phyloP scores from a whole-genome alignment of 2,888 invertebrate genomes.

The Tholera decimalis region DNA sequence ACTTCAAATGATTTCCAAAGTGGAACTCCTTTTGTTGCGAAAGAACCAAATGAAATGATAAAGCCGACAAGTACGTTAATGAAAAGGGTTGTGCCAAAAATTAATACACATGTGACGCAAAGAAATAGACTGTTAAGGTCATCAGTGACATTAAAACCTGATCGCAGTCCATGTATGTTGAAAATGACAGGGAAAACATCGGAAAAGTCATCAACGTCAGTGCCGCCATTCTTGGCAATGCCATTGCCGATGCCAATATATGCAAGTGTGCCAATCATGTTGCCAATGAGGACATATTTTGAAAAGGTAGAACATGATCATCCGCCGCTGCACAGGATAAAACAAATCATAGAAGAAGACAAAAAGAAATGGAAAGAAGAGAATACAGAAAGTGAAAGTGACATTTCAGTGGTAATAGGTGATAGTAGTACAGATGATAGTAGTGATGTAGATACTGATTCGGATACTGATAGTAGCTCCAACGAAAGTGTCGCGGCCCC shows the following conservation, averaged over 20 bases:
- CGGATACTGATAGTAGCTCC: not conserved
- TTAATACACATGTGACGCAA: not conserved
- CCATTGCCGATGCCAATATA: constrained; percentile 46
- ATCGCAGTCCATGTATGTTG: not conserved
- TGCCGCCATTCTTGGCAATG: not conserved
- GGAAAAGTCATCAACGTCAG: not conserved
- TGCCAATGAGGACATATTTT: constrained; percentile 75
- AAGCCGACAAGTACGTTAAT: not conserved
- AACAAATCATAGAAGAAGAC: constrained; percentile 66
- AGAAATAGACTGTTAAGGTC: not conserved
- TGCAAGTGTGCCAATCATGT: constrained; percentile 67
- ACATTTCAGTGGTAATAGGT: constrained; percentile 38
- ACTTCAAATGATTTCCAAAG: not conserved
- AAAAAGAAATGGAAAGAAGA: constrained; percentile 52
- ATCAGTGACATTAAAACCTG: not conserved
- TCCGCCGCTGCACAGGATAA: constrained; percentile 76
- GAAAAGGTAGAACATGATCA: constrained; percentile 83
- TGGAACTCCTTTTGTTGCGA: not conserved
- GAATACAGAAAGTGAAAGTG: constrained; percentile 27
- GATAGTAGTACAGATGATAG: constrained; percentile 10
- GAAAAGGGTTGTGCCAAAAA: not conserved
- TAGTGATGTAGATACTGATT: constrained; percentile 8
- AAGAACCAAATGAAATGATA: not conserved
- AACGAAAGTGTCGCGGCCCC: constrained; percentile 5
- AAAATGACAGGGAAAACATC: constrained; percentile 4